Percentiles rank a stretch among this genome's conserved stretches.
These are phyloP conservation scores for Monochamus alternatus DNA, from an alignment of 2,888 invertebrate genomes.

Conservation along the genomic window DNA sequence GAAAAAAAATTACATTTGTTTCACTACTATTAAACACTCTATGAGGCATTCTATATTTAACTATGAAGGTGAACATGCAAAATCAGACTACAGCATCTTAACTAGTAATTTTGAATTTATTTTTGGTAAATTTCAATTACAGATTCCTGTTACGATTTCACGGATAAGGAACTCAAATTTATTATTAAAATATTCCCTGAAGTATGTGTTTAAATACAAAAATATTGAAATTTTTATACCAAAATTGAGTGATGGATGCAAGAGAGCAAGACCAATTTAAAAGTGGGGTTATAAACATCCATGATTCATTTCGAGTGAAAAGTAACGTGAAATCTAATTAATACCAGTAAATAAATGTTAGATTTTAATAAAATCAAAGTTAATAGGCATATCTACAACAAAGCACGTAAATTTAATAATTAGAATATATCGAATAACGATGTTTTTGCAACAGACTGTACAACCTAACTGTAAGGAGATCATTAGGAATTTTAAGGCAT, in stretches of 20 bases:
- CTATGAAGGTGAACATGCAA: slow-evolving; percentile 45
- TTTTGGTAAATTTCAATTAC: slow-evolving; percentile 41
- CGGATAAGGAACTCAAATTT: neutral
- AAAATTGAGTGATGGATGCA: neutral
- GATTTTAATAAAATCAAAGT: neutral
- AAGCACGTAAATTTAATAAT: slow-evolving; percentile 27
- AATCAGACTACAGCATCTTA: slow-evolving; percentile 34
- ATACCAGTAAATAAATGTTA: neutral
- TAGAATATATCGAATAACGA: slow-evolving; percentile 20
- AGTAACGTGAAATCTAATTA: neutral
- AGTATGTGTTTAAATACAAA: neutral
- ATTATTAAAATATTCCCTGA: neutral
- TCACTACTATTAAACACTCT: slow-evolving; percentile 26
- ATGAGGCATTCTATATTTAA: slow-evolving; percentile 44
- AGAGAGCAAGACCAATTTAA: neutral
- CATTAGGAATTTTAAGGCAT: slow-evolving; percentile 20
- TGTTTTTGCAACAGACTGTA: slow-evolving; percentile 41
- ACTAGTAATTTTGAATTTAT: slow-evolving; percentile 44
- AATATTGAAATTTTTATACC: neutral
- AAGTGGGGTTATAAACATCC: slow-evolving; percentile 30
- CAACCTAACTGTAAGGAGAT: slow-evolving; percentile 28
- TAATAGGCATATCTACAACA: neutral
- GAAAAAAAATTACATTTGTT: slow-evolving; percentile 29
- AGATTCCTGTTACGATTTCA: slow-evolving; percentile 20
- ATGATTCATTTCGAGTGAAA: neutral